phyloP scores from a whole-genome alignment of 2,888 invertebrate species.

The Aricia artaxerxes region DNA sequence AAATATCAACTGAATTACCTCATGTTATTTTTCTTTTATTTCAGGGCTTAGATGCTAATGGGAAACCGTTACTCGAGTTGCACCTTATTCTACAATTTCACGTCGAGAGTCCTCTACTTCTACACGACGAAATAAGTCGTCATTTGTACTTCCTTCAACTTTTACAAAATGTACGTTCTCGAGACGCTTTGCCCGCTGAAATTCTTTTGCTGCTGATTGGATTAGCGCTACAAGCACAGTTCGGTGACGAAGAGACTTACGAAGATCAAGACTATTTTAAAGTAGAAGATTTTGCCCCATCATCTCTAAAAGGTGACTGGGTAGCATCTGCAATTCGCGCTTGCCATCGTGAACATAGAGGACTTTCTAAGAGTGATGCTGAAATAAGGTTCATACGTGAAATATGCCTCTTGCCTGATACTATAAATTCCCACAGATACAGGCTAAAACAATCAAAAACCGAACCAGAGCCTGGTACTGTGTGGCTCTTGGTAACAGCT shows the following conservation, averaged over 20 bases:
- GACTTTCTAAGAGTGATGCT: constrained; percentile 89
- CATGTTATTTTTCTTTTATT: constrained; percentile 47
- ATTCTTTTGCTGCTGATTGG: constrained; percentile 91
- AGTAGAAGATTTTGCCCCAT: constrained; percentile 91
- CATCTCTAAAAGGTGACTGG: constrained; percentile 82
- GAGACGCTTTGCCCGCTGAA: constrained; percentile 82
- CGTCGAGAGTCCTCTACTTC: constrained; percentile 93
- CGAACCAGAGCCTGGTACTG: constrained; percentile 88
- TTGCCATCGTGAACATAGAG: constrained; percentile 90
- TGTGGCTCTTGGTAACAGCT: constrained; percentile 95
- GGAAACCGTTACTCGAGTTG: constrained; percentile 92
- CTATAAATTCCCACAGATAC: constrained; percentile 94
- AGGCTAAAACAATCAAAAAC: constrained; percentile 88
- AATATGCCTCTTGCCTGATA: constrained; percentile 90
- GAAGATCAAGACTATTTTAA: constrained; percentile 83
- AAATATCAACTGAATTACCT: neutral
- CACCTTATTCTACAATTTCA: constrained; percentile 96
- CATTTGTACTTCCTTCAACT: constrained; percentile 97
- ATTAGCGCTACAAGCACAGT: constrained; percentile 94
- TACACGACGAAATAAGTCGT: constrained; percentile 94
- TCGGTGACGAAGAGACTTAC: constrained; percentile 85
- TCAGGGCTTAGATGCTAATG: constrained; percentile 93
- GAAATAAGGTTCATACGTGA: constrained; percentile 94
- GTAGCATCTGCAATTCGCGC: constrained; percentile 83
- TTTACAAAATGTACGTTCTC: constrained; percentile 90